Evolutionary conservation across 2,888 invertebrate genomes (phyloP).

Genomic region (Ormyrus pomaceus): DNA sequence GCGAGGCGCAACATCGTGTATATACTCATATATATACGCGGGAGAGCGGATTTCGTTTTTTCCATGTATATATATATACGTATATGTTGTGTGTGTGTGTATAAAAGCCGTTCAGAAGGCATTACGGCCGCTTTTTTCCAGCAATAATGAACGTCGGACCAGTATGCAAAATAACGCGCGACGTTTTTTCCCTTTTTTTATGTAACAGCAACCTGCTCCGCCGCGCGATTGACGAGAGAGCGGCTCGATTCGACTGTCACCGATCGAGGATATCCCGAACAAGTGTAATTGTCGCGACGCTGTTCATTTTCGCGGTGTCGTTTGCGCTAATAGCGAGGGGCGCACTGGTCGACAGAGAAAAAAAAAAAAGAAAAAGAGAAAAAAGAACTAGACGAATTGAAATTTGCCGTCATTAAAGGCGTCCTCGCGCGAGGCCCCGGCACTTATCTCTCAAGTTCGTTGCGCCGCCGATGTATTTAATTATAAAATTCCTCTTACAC

Average conservation of each 20-base stretch:
- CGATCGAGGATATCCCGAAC: too few relatives aligned
- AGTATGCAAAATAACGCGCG: conserved; percentile 48
- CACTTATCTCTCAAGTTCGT: conserved; percentile 44
- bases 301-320: conserved; percentile 23
- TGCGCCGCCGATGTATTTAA: conserved; percentile 34
- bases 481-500: conserved; percentile 45
- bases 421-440: conserved; percentile 27
- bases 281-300: conserved; percentile 12
- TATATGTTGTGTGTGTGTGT: too few relatives aligned
- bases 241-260: not conserved
- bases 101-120: not conserved
- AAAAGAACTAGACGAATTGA: conserved; percentile 25
- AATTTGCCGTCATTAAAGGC: conserved; percentile 51
- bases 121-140: conserved; percentile 10
- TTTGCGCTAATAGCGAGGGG: not conserved
- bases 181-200: conserved; percentile 29
- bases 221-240: not conserved
- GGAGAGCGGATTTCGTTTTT: not conserved
- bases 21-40: too few relatives aligned
- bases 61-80: not conserved
- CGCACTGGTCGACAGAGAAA: too few relatives aligned
- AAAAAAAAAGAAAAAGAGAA: too few relatives aligned
- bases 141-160: conserved; percentile 25
- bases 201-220: not conserved
- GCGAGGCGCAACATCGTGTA: conserved; percentile 15